Evolutionary conservation across 1,140 invertebrate species (phyloP).

Genomic region (Bombus soroeensis): DNA sequence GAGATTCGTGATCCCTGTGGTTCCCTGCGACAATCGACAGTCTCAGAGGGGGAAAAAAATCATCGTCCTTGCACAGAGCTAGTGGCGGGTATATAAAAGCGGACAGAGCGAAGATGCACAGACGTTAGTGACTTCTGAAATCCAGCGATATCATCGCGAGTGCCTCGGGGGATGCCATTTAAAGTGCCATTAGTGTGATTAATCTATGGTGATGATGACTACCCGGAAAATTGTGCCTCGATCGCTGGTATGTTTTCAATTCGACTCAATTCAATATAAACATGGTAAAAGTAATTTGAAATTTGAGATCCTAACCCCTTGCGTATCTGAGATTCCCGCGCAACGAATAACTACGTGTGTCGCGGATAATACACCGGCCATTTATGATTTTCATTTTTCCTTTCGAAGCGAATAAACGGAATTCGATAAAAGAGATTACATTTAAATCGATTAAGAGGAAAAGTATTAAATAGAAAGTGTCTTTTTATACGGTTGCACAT

Average conservation of each 20-base stretch:
- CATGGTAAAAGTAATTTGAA: neutral
- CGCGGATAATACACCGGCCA: neutral
- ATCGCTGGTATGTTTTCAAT: conserved; percentile 43
- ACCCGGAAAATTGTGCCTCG: conserved; percentile 28
- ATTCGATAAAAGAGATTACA: neutral
- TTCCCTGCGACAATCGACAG: neutral
- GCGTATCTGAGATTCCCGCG: neutral
- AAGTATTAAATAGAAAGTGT: conserved; percentile 58
- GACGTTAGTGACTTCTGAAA: conserved; percentile 38
- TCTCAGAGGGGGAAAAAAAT: conserved; percentile 41
- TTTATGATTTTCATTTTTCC: neutral
- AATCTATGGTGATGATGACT: conserved; percentile 41
- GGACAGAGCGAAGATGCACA: conserved; percentile 12
- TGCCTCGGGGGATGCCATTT: conserved; percentile 41
- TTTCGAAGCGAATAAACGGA: neutral
- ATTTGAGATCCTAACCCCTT: neutral
- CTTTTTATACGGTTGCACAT: conserved; percentile 11
- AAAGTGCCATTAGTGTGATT: conserved; percentile 28
- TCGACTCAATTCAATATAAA: no score
- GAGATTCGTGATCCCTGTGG: neutral
- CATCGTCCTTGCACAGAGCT: conserved; percentile 17
- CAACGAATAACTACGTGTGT: no score
- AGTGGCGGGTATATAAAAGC: conserved; percentile 48
- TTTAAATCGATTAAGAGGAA: neutral
- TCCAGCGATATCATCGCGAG: conserved; percentile 32